Evolutionary conservation across 2,113 vertebrate species (phyloP).

Genomic region (Pterophyllum scalare): DNA sequence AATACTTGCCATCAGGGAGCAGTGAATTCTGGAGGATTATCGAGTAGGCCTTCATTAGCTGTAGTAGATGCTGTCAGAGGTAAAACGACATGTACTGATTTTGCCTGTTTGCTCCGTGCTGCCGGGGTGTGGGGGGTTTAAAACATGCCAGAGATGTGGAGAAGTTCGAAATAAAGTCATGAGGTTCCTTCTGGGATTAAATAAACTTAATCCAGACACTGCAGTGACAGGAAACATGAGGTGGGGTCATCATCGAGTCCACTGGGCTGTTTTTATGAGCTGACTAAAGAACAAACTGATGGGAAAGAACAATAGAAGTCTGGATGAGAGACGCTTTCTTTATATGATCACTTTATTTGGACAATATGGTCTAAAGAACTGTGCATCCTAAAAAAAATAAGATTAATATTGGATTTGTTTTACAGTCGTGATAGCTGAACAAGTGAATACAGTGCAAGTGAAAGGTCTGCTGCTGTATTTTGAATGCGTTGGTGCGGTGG

Average conservation of each 20-base stretch:
- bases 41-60: background rate
- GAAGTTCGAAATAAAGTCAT: background rate
- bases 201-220: background rate
- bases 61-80: background rate
- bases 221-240: background rate
- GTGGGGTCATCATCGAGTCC: background rate
- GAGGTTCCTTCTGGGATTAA: background rate
- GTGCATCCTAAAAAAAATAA: no score
- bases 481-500: background rate
- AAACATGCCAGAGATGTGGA: background rate
- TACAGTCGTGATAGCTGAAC: background rate
- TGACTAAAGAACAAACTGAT: background rate
- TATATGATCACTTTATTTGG: background rate
- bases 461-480: background rate
- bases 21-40: slow-evolving; percentile 39
- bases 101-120: background rate
- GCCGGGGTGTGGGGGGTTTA: background rate
- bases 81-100: background rate
- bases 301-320: background rate
- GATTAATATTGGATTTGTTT: background rate
- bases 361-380: no score
- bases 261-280: background rate
- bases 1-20: background rate
- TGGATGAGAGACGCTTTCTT: background rate
- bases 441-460: rapidly evolving